Evolutionary conservation across 2,888 invertebrate genomes (phyloP), one percentile per base, ranked within the genome.

Genomic region (Andrena minutula): DNA sequence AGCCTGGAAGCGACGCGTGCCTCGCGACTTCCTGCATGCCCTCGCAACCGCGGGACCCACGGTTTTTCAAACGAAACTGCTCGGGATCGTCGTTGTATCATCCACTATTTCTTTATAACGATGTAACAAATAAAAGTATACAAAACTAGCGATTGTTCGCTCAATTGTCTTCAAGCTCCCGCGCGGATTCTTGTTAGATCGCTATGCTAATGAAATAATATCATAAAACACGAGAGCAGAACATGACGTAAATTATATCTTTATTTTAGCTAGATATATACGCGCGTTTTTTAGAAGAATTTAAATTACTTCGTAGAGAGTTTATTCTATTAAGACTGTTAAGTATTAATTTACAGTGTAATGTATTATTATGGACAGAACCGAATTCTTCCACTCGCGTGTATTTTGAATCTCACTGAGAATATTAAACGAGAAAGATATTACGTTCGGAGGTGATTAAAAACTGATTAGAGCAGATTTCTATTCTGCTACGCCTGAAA

Each of bases 1-100:
- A 85, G 20, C n/a, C 28, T 20, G 85, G 88, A 87, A 85, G 76
- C 86, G 80, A 78, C 79, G 84, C 72, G 78, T 85, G 75, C 63
- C 41, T 47, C 20, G 47, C n/a, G 32, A 75, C 28, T 84, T 84
- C 84, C 81, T 58, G 51, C 63, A 49, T 56, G 20, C 53, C 3
- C 28, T 16, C 32, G 26, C 1, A 16, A 35, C 41, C 79, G 79
- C 81, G 49, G 53, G 6, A 58, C 7, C 6, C 4, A 23, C 4
- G 7, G 35, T 30, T 35, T 49, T 72, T 80, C 35, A 49, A 71
- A 70, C 7, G 28, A 56, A 26, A 23, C 26, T 23, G 5, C 10
- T 20, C 26, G 56, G 1, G 12, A 26, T 56, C 58, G 2, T 16
- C 20, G 2, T 51, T 58, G 1, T 8, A 8, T 26, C 26, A 1